Base-by-base conservation (phyloP, 2,888 invertebrate genomes). In the Agrenia bidenticulata region DNA sequence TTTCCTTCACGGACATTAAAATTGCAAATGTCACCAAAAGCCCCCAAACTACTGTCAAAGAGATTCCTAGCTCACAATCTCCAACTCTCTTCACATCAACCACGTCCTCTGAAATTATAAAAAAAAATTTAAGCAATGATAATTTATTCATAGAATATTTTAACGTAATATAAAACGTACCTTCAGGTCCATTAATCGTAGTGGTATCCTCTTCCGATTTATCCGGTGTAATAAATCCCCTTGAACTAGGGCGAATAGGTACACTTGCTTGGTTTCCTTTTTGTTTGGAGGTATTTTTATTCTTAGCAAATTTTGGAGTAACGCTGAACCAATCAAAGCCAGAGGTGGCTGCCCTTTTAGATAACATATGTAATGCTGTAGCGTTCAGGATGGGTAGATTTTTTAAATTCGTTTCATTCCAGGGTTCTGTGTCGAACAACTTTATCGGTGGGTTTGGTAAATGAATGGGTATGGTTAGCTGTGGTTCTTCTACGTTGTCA, bases 1-100 rank as follows among this genome's bases (percentile, higher is more conserved):
- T 79, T 80, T 93, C 92, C 78, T 92, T 92, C 24, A 73, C 56
- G 2, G 77, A 68, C 61, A 79, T 68, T 15, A 77, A 45, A 32
- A 60, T 60, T 7, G 72, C 62, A 50, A 77, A 71, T 27, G 67
- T 59, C 9, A 77, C 63, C 24, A 77, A 61, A 26, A 76, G 58
- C 42, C 64, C 54, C 72, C 77, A 76, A 13, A 75, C 59, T 2
- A 70, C 64, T 19, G 66, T 69, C 17, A 73, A 26, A 1, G 21
- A 2, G 13, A 53, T 19, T 9, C 32, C 32, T 9, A 63, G 27
- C 1, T 53, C 21, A 51, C 65, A 66, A 17, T 37, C 19, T 21
- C 2, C 21, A 1, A 27, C 15, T 7, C 27, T 13, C 15, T 21
- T 26, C 24, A 21, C 19, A 4, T 21, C 26, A 19, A 51, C 51